Evolutionary conservation across 2,113 vertebrate species (phyloP), one percentile per base, ranked within the genome.

Genomic region (Toxotes chatareus): DNA sequence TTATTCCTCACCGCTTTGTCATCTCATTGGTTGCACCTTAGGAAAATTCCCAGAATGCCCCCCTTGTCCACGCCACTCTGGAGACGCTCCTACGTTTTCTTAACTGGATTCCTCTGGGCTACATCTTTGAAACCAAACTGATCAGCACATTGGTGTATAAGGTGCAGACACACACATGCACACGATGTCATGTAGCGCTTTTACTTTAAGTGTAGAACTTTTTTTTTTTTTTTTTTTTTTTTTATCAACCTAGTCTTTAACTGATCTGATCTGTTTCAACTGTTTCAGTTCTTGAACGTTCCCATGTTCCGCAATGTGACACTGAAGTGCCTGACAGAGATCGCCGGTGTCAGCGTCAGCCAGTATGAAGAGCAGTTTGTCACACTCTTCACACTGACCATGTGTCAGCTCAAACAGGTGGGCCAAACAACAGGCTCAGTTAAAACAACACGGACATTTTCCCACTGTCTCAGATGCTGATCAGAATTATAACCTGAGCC

Each of bases 121-220:
- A 99, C 91, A 99, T 99, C 91, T 99, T 99, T 95, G 98, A 99
- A 94, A 99, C 98, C 79, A 99, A 99, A 91, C 94, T 99, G 89
- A 99, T 99, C 93, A 99, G 98, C 95, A 99, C 98, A 32, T 93
- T 99, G 93, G 98, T 99, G 92, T 99, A 99, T 88, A 99, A 99
- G 97, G 98, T 99, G 94, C 9, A 78, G 7, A 44, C 4, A 51
- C 38, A 42, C 21, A 44, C 1, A 53, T 2, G 1, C 16, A 31
- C 23, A 56, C 32, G 6, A 3, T 23, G 13, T 59, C 23, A n/a
- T 9, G 0, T 12, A 42, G 5, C 42, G 64, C 7, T 2, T 42
- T 19, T 17, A 63, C 2, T 23, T 40, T 7, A 49, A 53, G 5
- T 19, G 12, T n/a, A 7, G 6, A 23, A 34, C 31, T 67, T 40